Evolutionary conservation across 2,113 vertebrate genomes (phyloP).

Genomic region (Calidris pygmaea): DNA sequence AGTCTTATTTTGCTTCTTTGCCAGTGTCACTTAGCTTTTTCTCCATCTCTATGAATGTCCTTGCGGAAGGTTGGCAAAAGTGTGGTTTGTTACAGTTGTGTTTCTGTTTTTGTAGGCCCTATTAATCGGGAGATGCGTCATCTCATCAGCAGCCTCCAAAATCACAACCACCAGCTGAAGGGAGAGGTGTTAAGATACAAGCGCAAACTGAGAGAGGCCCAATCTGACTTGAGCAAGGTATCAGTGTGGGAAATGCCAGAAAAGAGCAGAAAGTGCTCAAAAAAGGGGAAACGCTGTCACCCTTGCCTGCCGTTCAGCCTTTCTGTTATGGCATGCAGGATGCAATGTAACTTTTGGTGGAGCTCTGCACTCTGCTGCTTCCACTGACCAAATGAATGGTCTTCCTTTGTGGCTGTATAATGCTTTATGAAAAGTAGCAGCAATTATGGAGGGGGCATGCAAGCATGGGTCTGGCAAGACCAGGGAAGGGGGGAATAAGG

Average conservation of each 20-base stretch:
- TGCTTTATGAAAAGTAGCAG: neutral
- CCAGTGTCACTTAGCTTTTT: neutral
- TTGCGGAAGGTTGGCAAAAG: neutral
- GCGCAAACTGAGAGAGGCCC: constrained; percentile 88
- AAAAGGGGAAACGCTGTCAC: neutral
- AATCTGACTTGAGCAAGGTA: constrained; percentile 91
- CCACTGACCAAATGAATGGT: neutral
- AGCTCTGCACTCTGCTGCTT: neutral
- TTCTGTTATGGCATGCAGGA: neutral
- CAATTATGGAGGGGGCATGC: neutral
- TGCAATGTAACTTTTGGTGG: neutral
- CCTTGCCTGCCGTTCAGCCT: neutral
- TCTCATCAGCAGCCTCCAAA: constrained; percentile 96
- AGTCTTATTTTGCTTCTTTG: neutral
- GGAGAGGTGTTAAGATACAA: constrained; percentile 94
- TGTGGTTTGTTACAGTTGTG: neutral
- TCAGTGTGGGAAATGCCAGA: neutral
- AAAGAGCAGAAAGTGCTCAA: neutral
- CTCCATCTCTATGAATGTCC: neutral
- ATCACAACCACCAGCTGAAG: constrained; percentile 97
- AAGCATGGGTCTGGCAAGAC: neutral
- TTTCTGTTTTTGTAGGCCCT: constrained; percentile 79
- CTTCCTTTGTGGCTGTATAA: neutral
- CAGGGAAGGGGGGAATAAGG: neutral
- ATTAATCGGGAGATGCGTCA: constrained; percentile 98